These are phyloP conservation scores for Drosophila histrio DNA, from an alignment of 2,888 invertebrate genomes.

Conservation along the genomic window DNA sequence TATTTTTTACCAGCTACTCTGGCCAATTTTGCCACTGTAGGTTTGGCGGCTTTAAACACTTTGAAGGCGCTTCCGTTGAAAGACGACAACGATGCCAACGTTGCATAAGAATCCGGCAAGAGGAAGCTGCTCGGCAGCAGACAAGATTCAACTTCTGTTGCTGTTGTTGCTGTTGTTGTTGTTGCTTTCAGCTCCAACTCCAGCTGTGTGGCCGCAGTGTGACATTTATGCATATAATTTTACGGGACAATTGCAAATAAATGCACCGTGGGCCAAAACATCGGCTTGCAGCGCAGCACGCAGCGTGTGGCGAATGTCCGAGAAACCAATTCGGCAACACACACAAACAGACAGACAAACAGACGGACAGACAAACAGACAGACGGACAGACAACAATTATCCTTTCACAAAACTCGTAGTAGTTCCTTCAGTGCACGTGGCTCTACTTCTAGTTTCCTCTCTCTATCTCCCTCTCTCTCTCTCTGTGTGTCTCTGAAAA, in stretches of 20 bases:
- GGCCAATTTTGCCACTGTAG: too few relatives aligned
- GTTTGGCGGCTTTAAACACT: constrained; percentile 35
- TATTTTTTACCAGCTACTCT: too few relatives aligned
- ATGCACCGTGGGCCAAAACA: constrained; percentile 76
- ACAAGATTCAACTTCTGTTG: background rate
- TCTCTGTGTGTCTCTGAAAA: constrained; percentile 3
- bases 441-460: constrained; percentile 22
- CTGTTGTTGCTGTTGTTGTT: background rate
- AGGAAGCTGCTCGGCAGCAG: background rate
- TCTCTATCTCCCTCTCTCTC: background rate
- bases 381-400: constrained; percentile 22
- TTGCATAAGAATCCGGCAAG: constrained; percentile 32
- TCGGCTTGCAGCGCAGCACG: constrained; percentile 47
- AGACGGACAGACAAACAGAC: constrained; percentile 21
- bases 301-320: constrained; percentile 74
- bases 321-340: constrained; percentile 65
- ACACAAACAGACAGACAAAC: constrained; percentile 21
- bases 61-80: constrained; percentile 46
- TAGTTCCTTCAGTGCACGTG: constrained; percentile 60
- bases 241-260: constrained; percentile 54
- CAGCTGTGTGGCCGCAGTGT: constrained; percentile 50
- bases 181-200: constrained; percentile 8
- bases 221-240: constrained; percentile 72
- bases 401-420: constrained; percentile 43
- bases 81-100: constrained; percentile 6